A percentile compares a stretch with the other conserved stretches of the same genome.
Conservation (phyloP, 2,113 vertebrate genomes). For the Urocolius indicus region DNA sequence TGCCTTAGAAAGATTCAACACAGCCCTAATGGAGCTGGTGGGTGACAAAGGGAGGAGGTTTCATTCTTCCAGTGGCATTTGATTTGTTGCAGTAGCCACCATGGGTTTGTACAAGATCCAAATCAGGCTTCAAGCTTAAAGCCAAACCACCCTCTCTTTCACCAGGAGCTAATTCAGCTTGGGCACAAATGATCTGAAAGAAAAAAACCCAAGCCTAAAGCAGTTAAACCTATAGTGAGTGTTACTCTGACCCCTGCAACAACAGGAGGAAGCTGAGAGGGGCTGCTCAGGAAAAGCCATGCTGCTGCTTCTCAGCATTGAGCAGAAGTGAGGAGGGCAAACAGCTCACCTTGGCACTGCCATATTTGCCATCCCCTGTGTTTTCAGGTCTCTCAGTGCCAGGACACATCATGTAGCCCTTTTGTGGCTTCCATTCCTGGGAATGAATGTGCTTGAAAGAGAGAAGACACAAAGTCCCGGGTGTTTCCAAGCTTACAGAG, state of each 20-base stretch:
- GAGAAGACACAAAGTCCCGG: not conserved
- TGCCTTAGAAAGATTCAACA: not conserved
- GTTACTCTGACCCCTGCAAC: not conserved
- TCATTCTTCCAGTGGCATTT: not conserved
- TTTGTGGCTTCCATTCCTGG: not conserved
- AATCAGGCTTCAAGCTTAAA: not conserved
- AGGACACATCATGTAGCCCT: not conserved
- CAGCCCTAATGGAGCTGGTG: accelerated
- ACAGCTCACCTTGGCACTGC: not conserved
- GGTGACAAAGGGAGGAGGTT: not conserved
- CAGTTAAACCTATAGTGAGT: not conserved
- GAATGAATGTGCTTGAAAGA: not conserved
- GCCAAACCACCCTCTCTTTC: not conserved
- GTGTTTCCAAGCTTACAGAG: not conserved
- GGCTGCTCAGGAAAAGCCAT: not conserved
- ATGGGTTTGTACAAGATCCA: not conserved
- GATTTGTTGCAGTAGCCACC: not conserved
- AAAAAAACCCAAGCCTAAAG: not conserved
- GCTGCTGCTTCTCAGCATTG: not conserved
- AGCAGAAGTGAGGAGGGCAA: not conserved
- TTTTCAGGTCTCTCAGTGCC: accelerated
- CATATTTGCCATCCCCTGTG: accelerated
- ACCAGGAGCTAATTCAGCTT: not conserved
- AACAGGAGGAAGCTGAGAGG: constrained; percentile 16
- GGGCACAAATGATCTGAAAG: not conserved